Percentiles rank a stretch among this genome's conserved stretches.
These are phyloP conservation scores for Oostethus manadensis DNA, from an alignment of 2,113 vertebrate species.

Conservation along the genomic window DNA sequence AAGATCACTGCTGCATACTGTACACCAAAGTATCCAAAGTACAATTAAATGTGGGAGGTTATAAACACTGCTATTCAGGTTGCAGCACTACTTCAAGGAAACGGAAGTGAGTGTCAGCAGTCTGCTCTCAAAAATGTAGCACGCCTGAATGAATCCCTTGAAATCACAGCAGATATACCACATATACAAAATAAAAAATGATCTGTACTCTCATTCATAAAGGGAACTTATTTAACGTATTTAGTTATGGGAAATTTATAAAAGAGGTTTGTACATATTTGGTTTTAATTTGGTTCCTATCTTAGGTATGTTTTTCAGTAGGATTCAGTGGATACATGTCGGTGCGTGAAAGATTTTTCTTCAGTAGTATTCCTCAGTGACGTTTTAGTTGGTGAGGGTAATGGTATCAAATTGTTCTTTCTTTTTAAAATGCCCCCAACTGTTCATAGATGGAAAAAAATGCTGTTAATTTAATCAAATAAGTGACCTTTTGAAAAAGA, in stretches of 20 bases:
- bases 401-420: conserved; percentile 63
- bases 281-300: neutral
- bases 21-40: conserved; percentile 64
- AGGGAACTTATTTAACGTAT: conserved; percentile 16
- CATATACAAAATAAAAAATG: conserved; percentile 15
- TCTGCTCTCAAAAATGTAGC: conserved; percentile 29
- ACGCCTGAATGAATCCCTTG: conserved; percentile 41
- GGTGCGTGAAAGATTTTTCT: conserved; percentile 21
- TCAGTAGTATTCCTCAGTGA: conserved; percentile 41
- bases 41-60: conserved; percentile 68
- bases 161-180: conserved; percentile 15
- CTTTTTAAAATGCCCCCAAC: conserved; percentile 62
- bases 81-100: conserved; percentile 69
- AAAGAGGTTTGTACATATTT: neutral
- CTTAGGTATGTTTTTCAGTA: conserved; percentile 14
- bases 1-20: neutral
- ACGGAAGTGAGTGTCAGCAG: conserved; percentile 58
- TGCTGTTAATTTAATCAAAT: conserved; percentile 77
- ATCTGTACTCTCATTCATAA: conserved; percentile 10
- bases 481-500: conserved; percentile 78
- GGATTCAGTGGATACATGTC: conserved; percentile 23
- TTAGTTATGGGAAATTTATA: neutral
- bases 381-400: conserved; percentile 42
- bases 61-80: conserved; percentile 77
- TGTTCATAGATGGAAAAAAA: conserved; percentile 45